Evolutionary conservation across 37 sponge, comb jelly and placozoan genomes (phyloP).

Genomic region (Haliclona indistincta): DNA sequence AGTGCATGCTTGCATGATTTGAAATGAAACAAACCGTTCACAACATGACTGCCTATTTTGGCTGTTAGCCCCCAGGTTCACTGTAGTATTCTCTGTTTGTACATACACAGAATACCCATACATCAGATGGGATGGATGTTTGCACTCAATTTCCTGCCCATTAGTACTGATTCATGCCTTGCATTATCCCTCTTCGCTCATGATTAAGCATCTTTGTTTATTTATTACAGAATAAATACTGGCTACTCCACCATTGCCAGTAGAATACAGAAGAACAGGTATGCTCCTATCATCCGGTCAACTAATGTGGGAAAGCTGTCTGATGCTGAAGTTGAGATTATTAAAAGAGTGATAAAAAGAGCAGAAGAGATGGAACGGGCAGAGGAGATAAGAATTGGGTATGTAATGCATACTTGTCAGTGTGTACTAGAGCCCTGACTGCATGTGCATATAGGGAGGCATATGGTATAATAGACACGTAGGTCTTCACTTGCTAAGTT

Average conservation of each 20-base stretch:
- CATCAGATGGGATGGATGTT: too few relatives aligned
- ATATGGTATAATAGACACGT: neutral
- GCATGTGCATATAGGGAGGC: constrained; percentile 4
- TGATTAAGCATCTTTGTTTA: too few relatives aligned
- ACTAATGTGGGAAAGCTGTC: neutral
- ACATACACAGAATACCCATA: too few relatives aligned
- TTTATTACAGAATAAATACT: constrained; percentile 39
- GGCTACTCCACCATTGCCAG: constrained; percentile 56
- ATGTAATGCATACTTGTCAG: neutral
- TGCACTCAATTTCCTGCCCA: too few relatives aligned
- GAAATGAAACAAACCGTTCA: too few relatives aligned
- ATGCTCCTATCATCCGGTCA: neutral
- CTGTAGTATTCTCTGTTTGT: neutral
- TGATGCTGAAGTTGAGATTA: constrained; percentile 25
- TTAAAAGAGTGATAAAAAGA: constrained; percentile 32
- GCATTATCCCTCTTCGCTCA: too few relatives aligned
- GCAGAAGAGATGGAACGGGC: constrained; percentile 33
- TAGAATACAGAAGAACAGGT: neutral
- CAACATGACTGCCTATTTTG: too few relatives aligned
- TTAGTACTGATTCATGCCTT: too few relatives aligned
- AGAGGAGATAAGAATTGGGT: constrained; percentile 60
- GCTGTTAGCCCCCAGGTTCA: too few relatives aligned
- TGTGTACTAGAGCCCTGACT: neutral
- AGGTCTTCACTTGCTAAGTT: neutral
- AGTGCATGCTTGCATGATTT: too few relatives aligned